Base-by-base conservation (phyloP, 2,888 invertebrate genomes). In the Tromatobia lineatoria region DNA sequence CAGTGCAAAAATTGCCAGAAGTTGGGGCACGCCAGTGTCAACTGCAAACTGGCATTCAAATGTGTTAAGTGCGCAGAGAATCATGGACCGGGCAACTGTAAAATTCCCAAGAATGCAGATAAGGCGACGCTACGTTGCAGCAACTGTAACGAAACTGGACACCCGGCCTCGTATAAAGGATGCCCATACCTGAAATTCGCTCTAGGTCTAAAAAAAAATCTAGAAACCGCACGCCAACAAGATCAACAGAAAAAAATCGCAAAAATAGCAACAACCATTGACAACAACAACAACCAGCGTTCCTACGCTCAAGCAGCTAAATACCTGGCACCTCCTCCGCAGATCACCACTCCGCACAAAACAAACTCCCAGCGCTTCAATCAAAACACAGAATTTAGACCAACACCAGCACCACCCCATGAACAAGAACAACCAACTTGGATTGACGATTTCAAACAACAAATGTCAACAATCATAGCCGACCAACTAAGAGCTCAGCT, bases 121-220 rank as follows among this genome's bases (percentile, higher is more conserved):
- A 78, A 78, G 59, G 52, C 71, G 7, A 2, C n/a, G 0, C 54
- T 79, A 0, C 71, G 45, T n/a, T 79, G 79, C 13, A 61, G 61
- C 20, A 79, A 79, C 23, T 79, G 79, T 29, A 59, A 59, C 6
- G 47, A 73, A 64, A 7, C 15, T 0, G 79, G 64, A 10, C 79
- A 79, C n/a, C 79, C 71, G 6, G 80, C 80, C 10, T 74, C 13
- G 61, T 54, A n/a, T n/a, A n/a, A n/a, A n/a, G n/a, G n/a, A n/a
- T n/a, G n/a, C n/a, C n/a, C n/a, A n/a, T n/a, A n/a, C 25, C 34
- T 82, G 0, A 77, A 75, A 69, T 69, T 69, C n/a, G 59, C 71
- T 3, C 18, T n/a, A 7, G 34, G 34, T n/a, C 29, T 64, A 1
- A 64, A 64, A 15, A 64, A 64, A 8, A 34, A 64, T 18, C 52